phyloP scores from a whole-genome alignment of 2,888 invertebrate genomes.

The Tenthredo livida region DNA sequence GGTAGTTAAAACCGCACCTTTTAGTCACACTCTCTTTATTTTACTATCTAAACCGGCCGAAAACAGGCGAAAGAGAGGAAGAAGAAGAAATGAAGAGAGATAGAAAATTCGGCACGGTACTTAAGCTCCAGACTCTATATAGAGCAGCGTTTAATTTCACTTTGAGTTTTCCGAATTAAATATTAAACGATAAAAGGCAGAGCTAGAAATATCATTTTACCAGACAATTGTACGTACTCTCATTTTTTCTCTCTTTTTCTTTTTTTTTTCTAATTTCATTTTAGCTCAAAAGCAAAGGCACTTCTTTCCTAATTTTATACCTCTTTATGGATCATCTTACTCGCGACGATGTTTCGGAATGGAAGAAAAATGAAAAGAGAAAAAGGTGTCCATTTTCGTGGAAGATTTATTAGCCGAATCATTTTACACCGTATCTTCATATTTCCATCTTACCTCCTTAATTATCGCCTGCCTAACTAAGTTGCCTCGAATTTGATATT shows the following conservation, averaged over 20 bases:
- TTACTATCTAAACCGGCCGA: background rate
- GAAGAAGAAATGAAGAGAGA: background rate
- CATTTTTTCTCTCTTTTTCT: background rate
- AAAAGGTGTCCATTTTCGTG: background rate
- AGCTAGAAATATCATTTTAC: background rate
- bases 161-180: background rate
- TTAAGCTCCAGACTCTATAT: background rate
- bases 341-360: background rate
- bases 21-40: background rate
- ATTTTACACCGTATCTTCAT: background rate
- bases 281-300: background rate
- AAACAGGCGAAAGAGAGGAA: background rate
- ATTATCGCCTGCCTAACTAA: too few relatives aligned
- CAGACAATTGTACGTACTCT: background rate
- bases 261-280: background rate
- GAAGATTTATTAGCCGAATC: slow-evolving; percentile 11
- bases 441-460: background rate
- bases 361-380: background rate
- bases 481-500: too few relatives aligned
- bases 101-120: background rate
- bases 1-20: background rate
- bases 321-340: slow-evolving; percentile 12
- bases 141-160: background rate
- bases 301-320: background rate
- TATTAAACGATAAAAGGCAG: background rate